These are phyloP conservation scores for Aethes cnicana DNA, from an alignment of 2,888 invertebrate genomes.

Conservation along the genomic window DNA sequence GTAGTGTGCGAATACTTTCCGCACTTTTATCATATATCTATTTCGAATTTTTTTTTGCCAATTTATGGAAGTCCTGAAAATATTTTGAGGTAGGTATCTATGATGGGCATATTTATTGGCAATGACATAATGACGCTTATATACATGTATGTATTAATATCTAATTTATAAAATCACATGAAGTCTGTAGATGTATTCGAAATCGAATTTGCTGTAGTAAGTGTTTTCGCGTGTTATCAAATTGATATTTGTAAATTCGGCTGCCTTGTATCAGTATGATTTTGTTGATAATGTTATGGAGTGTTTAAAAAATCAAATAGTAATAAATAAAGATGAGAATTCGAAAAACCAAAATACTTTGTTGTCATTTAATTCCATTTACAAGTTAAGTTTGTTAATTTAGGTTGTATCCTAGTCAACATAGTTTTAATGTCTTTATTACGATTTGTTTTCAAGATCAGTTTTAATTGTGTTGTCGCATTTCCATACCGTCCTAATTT, in stretches of 20 bases:
- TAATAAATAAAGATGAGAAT: conserved; percentile 66
- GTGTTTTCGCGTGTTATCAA: conserved; percentile 45
- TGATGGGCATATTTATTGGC: no score
- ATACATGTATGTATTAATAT: conserved; percentile 4
- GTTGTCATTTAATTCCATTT: conserved; percentile 37
- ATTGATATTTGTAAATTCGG: conserved; percentile 49
- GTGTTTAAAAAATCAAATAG: conserved; percentile 67
- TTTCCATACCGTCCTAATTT: conserved; percentile 4
- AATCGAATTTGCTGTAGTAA: conserved; percentile 43
- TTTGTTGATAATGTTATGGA: conserved; percentile 72
- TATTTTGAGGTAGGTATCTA: no score
- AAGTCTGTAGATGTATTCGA: conserved; percentile 31
- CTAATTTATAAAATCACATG: conserved; percentile 12
- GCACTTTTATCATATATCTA: no score
- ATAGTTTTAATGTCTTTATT: no score
- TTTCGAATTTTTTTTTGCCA: no score
- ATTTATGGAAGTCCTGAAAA: no score
- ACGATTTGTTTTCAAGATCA: no score
- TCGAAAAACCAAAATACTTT: conserved; percentile 58
- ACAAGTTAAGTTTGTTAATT: no score
- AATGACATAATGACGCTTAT: no score
- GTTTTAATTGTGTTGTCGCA: no score
- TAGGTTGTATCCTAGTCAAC: no score
- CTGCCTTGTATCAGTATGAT: conserved; percentile 53
- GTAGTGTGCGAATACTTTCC: no score